Conservation (phyloP, 2,888 invertebrate genomes). For the Aporophyla lueneburgensis region DNA sequence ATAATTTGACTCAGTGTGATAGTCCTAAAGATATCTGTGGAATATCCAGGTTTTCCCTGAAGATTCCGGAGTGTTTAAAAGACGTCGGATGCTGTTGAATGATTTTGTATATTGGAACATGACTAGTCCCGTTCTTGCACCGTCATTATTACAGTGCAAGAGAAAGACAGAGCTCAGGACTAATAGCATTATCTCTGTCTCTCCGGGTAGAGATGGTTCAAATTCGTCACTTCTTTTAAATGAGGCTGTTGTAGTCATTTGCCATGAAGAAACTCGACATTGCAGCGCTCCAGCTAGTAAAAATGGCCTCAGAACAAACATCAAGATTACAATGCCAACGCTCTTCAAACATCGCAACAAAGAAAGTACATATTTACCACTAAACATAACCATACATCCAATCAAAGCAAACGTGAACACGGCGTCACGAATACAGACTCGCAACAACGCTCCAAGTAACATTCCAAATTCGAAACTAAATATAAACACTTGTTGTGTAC, state of each 20-base stretch:
- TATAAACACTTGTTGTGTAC: constrained; percentile 38
- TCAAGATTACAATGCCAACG: constrained; percentile 5
- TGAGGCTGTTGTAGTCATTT: not conserved
- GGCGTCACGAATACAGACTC: constrained; percentile 38
- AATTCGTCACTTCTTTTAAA: not conserved
- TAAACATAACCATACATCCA: not conserved
- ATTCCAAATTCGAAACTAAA: constrained; percentile 29
- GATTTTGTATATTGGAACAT: no score
- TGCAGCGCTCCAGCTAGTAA: not conserved
- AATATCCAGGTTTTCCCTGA: no score
- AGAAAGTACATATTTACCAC: constrained; percentile 6
- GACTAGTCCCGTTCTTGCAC: no score
- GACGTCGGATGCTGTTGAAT: no score
- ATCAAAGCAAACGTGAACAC: constrained; percentile 1
- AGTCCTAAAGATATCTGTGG: no score
- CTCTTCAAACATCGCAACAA: constrained; percentile 25
- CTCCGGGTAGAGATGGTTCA: not conserved
- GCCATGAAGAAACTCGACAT: constrained; percentile 2
- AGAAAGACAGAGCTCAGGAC: not conserved
- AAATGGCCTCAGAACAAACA: constrained; percentile 7
- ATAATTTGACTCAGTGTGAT: no score
- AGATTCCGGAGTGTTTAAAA: no score
- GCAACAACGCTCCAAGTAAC: constrained; percentile 27
- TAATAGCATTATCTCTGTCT: not conserved
- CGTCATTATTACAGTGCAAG: not conserved